phyloP scores from a whole-genome alignment of 2,888 invertebrate genomes.

The Tribolium freemani region DNA sequence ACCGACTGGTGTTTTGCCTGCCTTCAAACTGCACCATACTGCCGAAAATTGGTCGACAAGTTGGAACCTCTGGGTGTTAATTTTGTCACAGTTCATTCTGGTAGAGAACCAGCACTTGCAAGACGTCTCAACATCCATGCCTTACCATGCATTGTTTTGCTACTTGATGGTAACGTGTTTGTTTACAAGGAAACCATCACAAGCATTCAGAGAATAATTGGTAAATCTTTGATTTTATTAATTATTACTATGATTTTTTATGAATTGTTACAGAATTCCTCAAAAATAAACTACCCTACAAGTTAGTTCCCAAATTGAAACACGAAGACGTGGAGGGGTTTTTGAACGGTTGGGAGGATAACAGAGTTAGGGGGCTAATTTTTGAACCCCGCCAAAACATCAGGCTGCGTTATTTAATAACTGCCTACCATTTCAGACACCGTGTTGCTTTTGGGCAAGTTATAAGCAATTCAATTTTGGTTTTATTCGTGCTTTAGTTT shows the following conservation, averaged over 20 bases:
- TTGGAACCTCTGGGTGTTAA: constrained; percentile 88
- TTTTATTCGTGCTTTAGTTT: constrained; percentile 70
- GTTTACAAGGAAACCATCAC: constrained; percentile 87
- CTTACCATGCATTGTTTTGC: constrained; percentile 85
- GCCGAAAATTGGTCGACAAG: constrained; percentile 88
- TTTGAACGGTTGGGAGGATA: constrained; percentile 91
- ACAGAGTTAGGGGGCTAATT: constrained; percentile 90
- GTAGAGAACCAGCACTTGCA: constrained; percentile 83
- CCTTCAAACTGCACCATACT: constrained; percentile 87
- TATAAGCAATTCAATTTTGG: not conserved
- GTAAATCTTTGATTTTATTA: no score
- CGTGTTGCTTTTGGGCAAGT: constrained; percentile 87
- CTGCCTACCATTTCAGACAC: constrained; percentile 89
- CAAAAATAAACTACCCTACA: constrained; percentile 88
- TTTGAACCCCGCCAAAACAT: constrained; percentile 84
- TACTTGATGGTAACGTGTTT: constrained; percentile 87
- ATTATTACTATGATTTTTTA: constrained; percentile 34
- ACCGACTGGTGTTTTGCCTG: constrained; percentile 97
- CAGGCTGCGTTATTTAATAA: constrained; percentile 87
- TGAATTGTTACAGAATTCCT: constrained; percentile 79
- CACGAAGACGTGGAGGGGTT: constrained; percentile 82
- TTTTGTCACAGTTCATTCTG: constrained; percentile 87
- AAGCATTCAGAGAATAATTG: constrained; percentile 85
- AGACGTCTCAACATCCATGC: constrained; percentile 84
- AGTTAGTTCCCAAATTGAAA: constrained; percentile 78